phyloP scores from a whole-genome alignment of 2,113 vertebrate species.

The Panthera leo region DNA sequence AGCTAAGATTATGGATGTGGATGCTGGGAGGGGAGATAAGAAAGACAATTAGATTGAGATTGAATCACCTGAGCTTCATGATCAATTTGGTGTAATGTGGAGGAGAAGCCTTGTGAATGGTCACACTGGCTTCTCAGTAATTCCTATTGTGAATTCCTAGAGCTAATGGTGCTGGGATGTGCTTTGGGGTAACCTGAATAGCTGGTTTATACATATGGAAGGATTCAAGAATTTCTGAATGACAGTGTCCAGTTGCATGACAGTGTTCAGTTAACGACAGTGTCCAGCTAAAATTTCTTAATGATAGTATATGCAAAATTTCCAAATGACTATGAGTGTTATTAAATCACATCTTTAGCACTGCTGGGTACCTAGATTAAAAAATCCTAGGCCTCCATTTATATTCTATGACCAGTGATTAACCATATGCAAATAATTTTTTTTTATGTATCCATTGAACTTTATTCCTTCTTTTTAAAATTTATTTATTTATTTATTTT shows the following conservation, averaged over 20 bases:
- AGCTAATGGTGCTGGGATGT: background rate
- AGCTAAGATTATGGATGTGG: background rate
- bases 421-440: background rate
- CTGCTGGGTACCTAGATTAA: background rate
- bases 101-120: background rate
- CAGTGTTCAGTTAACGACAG: background rate
- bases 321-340: background rate
- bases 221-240: constrained; percentile 29
- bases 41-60: background rate
- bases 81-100: background rate
- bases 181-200: background rate
- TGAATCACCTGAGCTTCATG: background rate
- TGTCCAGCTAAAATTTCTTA: constrained; percentile 26
- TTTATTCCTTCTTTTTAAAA: no score
- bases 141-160: background rate
- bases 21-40: background rate
- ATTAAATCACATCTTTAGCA: background rate
- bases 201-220: background rate
- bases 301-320: background rate
- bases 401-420: background rate
- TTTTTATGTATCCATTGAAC: no score
- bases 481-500: no score
- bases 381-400: background rate
- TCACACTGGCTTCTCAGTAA: background rate
- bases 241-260: background rate